Base-by-base conservation (phyloP, 1,140 invertebrate genomes). In the Zaprionus taronus region DNA sequence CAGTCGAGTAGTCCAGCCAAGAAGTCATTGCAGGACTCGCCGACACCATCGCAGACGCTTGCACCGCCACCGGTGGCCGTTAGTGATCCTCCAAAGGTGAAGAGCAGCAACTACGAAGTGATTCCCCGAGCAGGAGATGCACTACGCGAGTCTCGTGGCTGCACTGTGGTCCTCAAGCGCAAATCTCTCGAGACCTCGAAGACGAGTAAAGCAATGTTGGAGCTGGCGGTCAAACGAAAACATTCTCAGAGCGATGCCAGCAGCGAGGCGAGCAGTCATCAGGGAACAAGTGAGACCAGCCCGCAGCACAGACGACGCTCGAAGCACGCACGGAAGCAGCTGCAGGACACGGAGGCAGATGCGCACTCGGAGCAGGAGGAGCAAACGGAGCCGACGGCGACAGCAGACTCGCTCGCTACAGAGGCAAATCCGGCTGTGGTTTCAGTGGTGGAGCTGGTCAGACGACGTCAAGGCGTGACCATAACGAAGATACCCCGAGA, bases 401-500 rank as follows among this genome's bases (percentile, higher is more conserved):
- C 34, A 20, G 1, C 24, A 41, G n/a, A 9, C 11, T 11, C 14
- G 4, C 24, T 1, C 7, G n/a, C 17, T 11, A 31, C 12, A 3
- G 17, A 66, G 14, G 7, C 53, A 6, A 57, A 9, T 36, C 38
- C 65, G 15, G 41, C 73, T 0, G 75, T 90, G 5, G 81, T 79
- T n/a, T 83, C 87, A 6, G 79, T 89, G 5, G 87, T 92, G 63
- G 89, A 91, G 31, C 44, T 92, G 36, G 87, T 92, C 2, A 75
- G 75, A 47, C 69, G 83, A 17, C 85, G 91, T 2, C 84, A 91
- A 31, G 87, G 91, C 1, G 91, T 92, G 5, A 92, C 91, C 20
- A 92, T 92, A 31, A 92, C 89, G n/a, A 92, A 92, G 58, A 83
- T 92, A 56, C 66, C 91, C 9, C 57, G 78, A 11, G 78, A 89